Base-by-base conservation (phyloP, 2,888 invertebrate genomes). In the Drosophila niveifrons region DNA sequence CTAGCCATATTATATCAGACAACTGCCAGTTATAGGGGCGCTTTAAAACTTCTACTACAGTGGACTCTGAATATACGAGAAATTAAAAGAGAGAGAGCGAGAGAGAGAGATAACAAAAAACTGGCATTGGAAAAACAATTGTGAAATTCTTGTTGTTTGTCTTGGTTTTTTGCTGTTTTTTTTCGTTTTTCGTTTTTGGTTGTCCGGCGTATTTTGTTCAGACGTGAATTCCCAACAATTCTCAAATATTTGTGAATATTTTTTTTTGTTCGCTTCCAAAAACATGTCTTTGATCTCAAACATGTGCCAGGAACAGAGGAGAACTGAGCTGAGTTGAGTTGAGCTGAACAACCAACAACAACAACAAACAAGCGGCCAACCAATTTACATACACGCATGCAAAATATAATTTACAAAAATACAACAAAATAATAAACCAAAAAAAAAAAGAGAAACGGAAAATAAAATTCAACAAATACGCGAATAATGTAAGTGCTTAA, bases 241-340 rank as follows among this genome's bases (percentile, higher is more conserved):
- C 46, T 56, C 56, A 56, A 56, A 46, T 56, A 55, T 56, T 56
- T 46, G 56, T 34, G 23, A 34, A 56, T 48, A 50, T 57, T 72
- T 58, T 72, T 58, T 55, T 70, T 70, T 61, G 55, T 62, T 65
- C 56, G 81, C 70, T 79, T 59, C 15, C 57, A 69, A 69, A 88
- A 86, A 76, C 84, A 86, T 90, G 85, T 88, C 85, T 86, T 86
- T 90, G 86, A 90, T 86, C 90, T 86, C 81, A 73, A 86, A 82
- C 69, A 82, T 68, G 77, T 71, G 66, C 66, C 63, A 69, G 57
- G 44, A 15, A 47, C 23, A 23, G 23, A 23, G 23, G 23, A 23
- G 23, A 23, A 4, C 23, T 23, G 23, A 23, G 23, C 6, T 23
- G 6, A 23, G 23, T 1, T 23, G 23, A 23, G 23, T 6, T 23